A percentile compares a stretch with the other conserved stretches of the same genome.
Conservation (phyloP, 2,113 vertebrate genomes). For the Pelusios castaneus region DNA sequence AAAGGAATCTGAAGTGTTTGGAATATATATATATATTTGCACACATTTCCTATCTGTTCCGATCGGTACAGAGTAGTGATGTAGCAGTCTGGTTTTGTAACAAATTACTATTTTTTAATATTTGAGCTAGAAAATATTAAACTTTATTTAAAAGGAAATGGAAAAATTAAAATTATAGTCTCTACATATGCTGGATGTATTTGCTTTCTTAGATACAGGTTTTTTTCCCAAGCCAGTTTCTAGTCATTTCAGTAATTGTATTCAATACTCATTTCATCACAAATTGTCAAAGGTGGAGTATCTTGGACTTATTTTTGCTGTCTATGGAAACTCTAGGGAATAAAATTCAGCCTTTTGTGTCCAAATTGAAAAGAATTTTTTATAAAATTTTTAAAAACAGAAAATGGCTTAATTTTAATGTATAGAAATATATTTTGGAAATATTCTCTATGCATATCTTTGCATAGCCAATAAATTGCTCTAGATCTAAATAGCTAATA, state of each 20-base stretch:
- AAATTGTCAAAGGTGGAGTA: constrained; percentile 21
- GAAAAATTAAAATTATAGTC: background rate
- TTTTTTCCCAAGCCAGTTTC: constrained; percentile 7
- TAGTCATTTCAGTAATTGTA: constrained; percentile 33
- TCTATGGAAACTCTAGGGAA: background rate
- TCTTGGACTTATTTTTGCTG: constrained; percentile 33
- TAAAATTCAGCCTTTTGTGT: constrained; percentile 11
- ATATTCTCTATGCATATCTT: background rate
- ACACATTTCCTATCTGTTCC: background rate
- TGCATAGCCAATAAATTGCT: background rate
- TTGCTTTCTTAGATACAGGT: background rate
- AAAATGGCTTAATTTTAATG: background rate
- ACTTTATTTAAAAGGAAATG: background rate
- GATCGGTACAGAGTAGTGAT: background rate
- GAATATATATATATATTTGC: background rate
- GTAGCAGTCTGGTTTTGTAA: background rate
- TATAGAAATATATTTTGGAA: accelerated
- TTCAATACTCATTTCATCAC: background rate
- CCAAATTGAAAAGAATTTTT: constrained; percentile 9
- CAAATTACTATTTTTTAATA: background rate
- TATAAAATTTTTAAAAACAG: background rate
- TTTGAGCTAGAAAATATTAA: background rate
- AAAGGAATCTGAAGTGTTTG: background rate
- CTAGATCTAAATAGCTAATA: background rate
- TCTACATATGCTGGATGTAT: constrained; percentile 13